phyloP scores from a whole-genome alignment of 2,113 vertebrate genomes.

The Lipotes vexillifer region DNA sequence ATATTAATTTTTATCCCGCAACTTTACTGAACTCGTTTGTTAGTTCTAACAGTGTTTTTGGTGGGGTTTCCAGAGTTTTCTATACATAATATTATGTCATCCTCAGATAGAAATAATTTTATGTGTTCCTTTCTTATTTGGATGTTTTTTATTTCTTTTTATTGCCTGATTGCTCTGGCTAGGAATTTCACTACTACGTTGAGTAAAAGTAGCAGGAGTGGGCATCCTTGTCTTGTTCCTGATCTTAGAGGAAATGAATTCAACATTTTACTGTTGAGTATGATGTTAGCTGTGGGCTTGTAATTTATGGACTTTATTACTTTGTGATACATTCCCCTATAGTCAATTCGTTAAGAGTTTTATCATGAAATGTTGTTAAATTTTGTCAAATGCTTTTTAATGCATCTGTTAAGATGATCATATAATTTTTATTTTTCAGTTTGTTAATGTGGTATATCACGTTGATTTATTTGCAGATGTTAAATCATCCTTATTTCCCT shows the following conservation, averaged over 20 bases:
- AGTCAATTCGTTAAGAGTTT: background rate
- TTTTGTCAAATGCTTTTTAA: background rate
- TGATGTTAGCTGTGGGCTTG: background rate
- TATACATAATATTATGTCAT: background rate
- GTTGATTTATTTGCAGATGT: background rate
- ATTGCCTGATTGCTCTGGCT: background rate
- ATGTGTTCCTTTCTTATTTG: background rate
- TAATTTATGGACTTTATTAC: background rate
- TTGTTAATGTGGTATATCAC: background rate
- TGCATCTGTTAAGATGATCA: background rate
- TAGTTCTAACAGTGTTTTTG: background rate
- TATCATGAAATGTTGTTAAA: background rate
- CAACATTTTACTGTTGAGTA: background rate
- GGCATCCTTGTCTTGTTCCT: background rate
- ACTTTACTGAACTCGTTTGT: background rate
- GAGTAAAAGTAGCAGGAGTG: background rate
- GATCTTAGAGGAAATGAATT: background rate
- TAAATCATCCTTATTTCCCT: background rate
- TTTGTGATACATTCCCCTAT: background rate
- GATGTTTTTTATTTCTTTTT: background rate
- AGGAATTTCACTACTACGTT: background rate
- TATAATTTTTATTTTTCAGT: background rate
- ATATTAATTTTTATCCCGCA: background rate
- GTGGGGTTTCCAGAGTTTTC: background rate
- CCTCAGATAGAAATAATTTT: background rate